A percentile compares a stretch with the other conserved stretches of the same genome.
phyloP scores from a whole-genome alignment of 2,113 vertebrate genomes.

The Chunga burmeisteri region DNA sequence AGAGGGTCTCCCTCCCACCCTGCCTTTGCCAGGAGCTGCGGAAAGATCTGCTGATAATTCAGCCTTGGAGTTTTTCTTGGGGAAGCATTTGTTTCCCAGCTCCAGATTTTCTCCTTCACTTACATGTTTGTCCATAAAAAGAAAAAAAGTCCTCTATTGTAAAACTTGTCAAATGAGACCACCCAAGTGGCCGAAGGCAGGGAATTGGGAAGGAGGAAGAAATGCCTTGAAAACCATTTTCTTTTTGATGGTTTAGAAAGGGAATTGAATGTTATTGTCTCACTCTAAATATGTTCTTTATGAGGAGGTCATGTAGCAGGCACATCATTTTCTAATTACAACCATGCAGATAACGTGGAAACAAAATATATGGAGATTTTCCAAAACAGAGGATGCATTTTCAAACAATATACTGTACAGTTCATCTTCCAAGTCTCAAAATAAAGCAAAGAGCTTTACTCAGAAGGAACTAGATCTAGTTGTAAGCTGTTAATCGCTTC shows the following conservation, averaged over 20 bases:
- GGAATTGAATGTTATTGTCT: conserved; percentile 67
- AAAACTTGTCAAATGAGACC: conserved; percentile 58
- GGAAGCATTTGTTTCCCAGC: not conserved
- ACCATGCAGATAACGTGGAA: conserved; percentile 36
- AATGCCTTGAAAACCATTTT: conserved; percentile 66
- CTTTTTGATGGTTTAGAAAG: conserved; percentile 69
- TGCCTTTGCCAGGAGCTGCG: not conserved
- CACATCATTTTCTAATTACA: conserved; percentile 67
- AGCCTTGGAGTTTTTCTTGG: not conserved
- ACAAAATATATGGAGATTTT: conserved; percentile 55
- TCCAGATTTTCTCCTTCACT: conserved; percentile 40
- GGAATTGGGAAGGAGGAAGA: conserved; percentile 41
- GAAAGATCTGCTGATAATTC: not conserved
- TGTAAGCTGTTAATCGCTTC: conserved; percentile 11
- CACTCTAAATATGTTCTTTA: conserved; percentile 55
- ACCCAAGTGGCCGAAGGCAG: conserved; percentile 54
- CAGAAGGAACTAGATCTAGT: not conserved
- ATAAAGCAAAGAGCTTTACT: conserved; percentile 19
- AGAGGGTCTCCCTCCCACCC: not conserved
- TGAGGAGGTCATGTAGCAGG: conserved; percentile 57
- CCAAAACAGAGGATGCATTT: conserved; percentile 2
- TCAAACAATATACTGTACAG: not conserved
- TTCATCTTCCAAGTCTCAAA: conserved; percentile 22
- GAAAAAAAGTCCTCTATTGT: conserved; percentile 10
- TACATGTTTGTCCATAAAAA: conserved; percentile 1